Evolutionary conservation across 2,797 vertebrate genomes (phyloP), one percentile per base, ranked within the genome.

Genomic region (Oophaga sylvatica): DNA sequence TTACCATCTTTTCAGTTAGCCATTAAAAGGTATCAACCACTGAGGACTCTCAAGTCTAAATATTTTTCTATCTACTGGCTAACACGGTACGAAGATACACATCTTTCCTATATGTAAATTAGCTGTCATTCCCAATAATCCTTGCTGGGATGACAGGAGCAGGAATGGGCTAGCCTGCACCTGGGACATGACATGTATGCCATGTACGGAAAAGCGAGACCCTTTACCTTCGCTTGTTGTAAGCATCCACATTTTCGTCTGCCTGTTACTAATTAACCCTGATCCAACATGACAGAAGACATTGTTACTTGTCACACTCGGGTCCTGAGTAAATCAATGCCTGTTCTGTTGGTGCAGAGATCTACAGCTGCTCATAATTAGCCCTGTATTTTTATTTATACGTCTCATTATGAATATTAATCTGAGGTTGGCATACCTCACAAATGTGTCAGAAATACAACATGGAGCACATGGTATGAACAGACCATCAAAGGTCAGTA

Each of bases 191-290:
- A 48, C 45, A 22, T 13, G 6, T 8, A 53, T 60, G 53, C 31
- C 11, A 16, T 31, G 53, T 29, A 10, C 10, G 26, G n/a, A 78
- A 11, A 15, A 22, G 15, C 12, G 22, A 56, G 22, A 56, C 22
- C 75, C 75, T 41, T 77, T n/a, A 57, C 71, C 35, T 41, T 31
- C 41, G 7, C 8, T 45, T 45, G 13, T 71, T 12, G 26, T 71
- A 29, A 29, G 13, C 22, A 56, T 15, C 3, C 1, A 26, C n/a
- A 26, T 57, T 75, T 7, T 76, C 8, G 73, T n/a, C 45, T 56
- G 75, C 15, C 76, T 79, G 76, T 79, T 79, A 59, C 56, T 79
- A 79, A 79, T 79, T 79, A 79, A 29, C 76, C 15, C 26, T 29
- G 48, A 56, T 59, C 76, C 26, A 10, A 31, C 76, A 31, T 79